Conservation (phyloP, 2,888 invertebrate species). For the Ypsolopha sequella region DNA sequence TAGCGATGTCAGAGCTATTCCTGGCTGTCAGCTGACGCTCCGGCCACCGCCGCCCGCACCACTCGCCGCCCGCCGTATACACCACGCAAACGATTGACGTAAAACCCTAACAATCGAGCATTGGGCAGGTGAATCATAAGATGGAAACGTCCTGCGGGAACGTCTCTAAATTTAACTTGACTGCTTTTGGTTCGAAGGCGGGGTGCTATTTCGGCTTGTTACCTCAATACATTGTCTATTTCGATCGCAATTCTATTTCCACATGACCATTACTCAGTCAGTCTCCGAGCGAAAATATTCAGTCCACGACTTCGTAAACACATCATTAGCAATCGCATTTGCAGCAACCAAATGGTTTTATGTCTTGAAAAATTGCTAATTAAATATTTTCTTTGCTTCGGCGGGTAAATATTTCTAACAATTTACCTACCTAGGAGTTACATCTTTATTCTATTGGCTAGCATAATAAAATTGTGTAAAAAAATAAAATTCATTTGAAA, state of each 20-base stretch:
- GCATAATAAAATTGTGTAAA: too few relatives aligned
- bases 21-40: constrained; percentile 66
- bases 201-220: constrained; percentile 59
- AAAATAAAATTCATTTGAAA: too few relatives aligned
- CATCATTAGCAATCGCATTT: neutral
- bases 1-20: constrained; percentile 69
- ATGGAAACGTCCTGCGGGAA: constrained; percentile 61
- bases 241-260: constrained; percentile 42
- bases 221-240: constrained; percentile 59
- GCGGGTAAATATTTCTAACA: neutral
- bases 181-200: constrained; percentile 69
- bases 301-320: neutral
- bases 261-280: constrained; percentile 16
- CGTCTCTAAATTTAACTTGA: constrained; percentile 63
- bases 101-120: constrained; percentile 67
- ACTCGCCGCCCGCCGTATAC: constrained; percentile 47
- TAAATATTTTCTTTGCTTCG: neutral
- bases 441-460: too few relatives aligned
- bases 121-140: constrained; percentile 67
- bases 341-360: too few relatives aligned
- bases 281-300: neutral
- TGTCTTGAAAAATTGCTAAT: neutral
- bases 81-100: constrained; percentile 67
- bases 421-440: too few relatives aligned
- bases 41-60: constrained; percentile 25